Percentiles rank a stretch among this genome's conserved stretches.
Conservation (phyloP, 2,888 invertebrate species). For the Podabrus alpinus region DNA sequence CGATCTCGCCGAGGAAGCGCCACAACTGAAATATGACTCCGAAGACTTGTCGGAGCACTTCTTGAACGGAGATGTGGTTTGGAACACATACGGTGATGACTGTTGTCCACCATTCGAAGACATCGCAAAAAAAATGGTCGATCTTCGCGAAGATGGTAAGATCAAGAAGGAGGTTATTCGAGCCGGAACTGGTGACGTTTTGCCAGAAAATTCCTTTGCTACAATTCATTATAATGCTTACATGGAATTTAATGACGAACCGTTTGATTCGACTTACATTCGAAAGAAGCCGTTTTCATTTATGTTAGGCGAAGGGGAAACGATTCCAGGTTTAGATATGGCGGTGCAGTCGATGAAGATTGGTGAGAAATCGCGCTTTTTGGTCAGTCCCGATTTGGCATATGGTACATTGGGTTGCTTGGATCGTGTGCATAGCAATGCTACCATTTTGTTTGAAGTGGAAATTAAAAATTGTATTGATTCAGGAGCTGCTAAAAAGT, state of each 20-base stretch:
- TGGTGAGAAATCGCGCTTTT: conserved; percentile 78
- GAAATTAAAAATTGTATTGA: conserved; percentile 68
- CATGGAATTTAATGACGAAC: conserved; percentile 69
- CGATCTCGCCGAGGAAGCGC: conserved; percentile 40
- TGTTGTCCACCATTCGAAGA: conserved; percentile 59
- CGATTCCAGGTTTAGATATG: conserved; percentile 68
- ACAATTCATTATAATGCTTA: conserved; percentile 72
- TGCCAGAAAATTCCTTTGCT: conserved; percentile 63
- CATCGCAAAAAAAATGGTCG: conserved; percentile 60
- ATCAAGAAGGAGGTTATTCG: conserved; percentile 65
- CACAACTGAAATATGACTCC: conserved; percentile 27
- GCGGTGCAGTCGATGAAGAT: conserved; percentile 77
- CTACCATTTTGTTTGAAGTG: conserved; percentile 75
- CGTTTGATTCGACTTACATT: conserved; percentile 71
- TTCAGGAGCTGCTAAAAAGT: conserved; percentile 51
- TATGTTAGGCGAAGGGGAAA: conserved; percentile 50
- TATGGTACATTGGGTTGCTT: conserved; percentile 77
- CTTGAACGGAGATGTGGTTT: conserved; percentile 54
- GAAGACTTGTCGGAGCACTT: conserved; percentile 39
- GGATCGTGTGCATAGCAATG: conserved; percentile 75
- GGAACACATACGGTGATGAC: conserved; percentile 44
- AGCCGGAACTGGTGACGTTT: conserved; percentile 63
- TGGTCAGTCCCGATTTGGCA: conserved; percentile 74
- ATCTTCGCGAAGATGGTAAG: conserved; percentile 59
- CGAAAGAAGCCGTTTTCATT: conserved; percentile 57